Base-by-base conservation (phyloP, 2,888 invertebrate species). In the Andrena flavipes region DNA sequence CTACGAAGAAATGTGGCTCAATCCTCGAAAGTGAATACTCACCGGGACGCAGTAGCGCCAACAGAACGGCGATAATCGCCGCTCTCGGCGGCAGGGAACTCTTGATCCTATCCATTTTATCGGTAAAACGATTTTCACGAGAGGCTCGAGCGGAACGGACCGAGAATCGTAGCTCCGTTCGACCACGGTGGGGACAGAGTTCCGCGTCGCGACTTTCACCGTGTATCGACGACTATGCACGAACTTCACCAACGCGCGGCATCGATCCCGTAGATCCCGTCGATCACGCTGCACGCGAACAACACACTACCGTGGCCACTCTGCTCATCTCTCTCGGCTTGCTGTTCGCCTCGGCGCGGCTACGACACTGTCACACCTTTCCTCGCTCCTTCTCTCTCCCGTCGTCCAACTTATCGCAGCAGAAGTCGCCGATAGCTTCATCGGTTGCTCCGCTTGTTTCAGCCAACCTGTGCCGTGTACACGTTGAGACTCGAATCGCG, bases 181-280 rank as follows among this genome's bases (percentile, higher is more conserved):
- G 60, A 29, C 73, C 65, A 48, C 20, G 35, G 42, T 42, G 1
- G 72, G 80, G 70, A 62, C 71, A 80, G 48, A 72, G 67, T 67
- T 77, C 48, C 80, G 71, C 62, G 71, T 67, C 59, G 48, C 62
- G 72, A 81, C 80, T 81, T 81, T 81, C 80, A 81, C 80, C 78
- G 60, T 33, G 78, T 59, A 69, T 59, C 71, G 67, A 71, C 67
- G 77, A 70, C 59, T 63, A 48, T 59, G 68, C 59, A 69, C 65
- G 67, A 62, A 7, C 49, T 62, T 16, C 26, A 30, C 60, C 49
- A 76, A 54, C 54, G 30, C 65, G 80, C 80, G 77, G 51, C 60
- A 80, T 80, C 76, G 80, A 80, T 80, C 73, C 62, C 29, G 62
- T 71, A 65, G 78, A 80, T 80, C 62, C 20, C 35, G 48, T 56